Evolutionary conservation across 2,888 invertebrate species (phyloP).

Genomic region (Ellobium chinense): DNA sequence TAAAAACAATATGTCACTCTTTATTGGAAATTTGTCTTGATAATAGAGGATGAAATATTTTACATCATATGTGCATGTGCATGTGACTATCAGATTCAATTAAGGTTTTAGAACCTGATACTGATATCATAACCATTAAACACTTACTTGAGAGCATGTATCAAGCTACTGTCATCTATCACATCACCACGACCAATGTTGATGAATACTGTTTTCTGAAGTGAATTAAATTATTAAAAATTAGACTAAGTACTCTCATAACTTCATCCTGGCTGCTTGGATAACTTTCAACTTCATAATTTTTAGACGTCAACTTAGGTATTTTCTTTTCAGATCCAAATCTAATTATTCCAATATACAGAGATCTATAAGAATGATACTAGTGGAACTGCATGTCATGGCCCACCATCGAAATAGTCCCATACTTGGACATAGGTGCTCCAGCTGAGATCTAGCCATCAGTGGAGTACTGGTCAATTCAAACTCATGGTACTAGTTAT

Average conservation of each 20-base stretch:
- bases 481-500: too few relatives aligned
- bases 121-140: slow-evolving; percentile 27
- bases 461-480: too few relatives aligned
- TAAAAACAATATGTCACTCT: too few relatives aligned
- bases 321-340: not conserved
- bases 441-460: too few relatives aligned
- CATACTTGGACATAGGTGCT: too few relatives aligned
- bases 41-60: not conserved
- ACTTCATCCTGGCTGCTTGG: not conserved
- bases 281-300: too few relatives aligned
- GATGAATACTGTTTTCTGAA: slow-evolving; percentile 80
- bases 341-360: too few relatives aligned
- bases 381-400: too few relatives aligned
- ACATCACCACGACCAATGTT: slow-evolving; percentile 82
- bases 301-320: not conserved
- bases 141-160: slow-evolving; percentile 80
- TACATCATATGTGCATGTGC: not conserved
- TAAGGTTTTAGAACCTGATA: not conserved
- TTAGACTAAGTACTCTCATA: not conserved
- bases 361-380: too few relatives aligned
- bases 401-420: too few relatives aligned
- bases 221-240: too few relatives aligned
- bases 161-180: slow-evolving; percentile 80
- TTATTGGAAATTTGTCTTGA: too few relatives aligned
- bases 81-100: not conserved